These are phyloP conservation scores for Cistogaster globosa DNA, from an alignment of 2,888 invertebrate species.

Conservation along the genomic window DNA sequence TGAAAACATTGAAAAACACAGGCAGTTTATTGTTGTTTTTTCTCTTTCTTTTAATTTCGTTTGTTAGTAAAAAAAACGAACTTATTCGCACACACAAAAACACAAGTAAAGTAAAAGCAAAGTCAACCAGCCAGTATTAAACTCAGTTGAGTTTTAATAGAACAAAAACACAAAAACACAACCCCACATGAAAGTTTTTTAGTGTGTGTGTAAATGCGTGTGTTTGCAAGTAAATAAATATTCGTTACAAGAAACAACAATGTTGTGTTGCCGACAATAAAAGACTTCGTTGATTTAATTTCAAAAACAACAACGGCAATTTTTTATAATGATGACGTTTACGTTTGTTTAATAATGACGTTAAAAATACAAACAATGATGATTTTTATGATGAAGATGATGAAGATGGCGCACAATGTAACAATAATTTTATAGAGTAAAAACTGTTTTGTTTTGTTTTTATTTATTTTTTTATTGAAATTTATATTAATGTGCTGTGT, in stretches of 20 bases:
- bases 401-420: conserved; percentile 6
- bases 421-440: conserved; percentile 10
- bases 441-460: background rate
- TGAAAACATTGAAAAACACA: background rate
- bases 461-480: conserved; percentile 1
- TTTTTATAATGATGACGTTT: conserved; percentile 20
- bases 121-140: conserved; percentile 29
- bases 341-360: conserved; percentile 17
- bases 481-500: background rate
- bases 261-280: conserved; percentile 5
- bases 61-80: conserved; percentile 19
- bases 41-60: conserved; percentile 15
- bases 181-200: background rate
- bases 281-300: conserved; percentile 37
- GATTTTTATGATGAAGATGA: background rate
- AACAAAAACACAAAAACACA: background rate
- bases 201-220: background rate
- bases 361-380: background rate
- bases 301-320: conserved; percentile 19
- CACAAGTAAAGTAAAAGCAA: conserved; percentile 25
- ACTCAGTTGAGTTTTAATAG: conserved; percentile 32
- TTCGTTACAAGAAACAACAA: conserved; percentile 12
- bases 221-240: conserved; percentile 29
- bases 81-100: conserved; percentile 12
- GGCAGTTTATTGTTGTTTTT: background rate